A percentile compares a stretch with the other conserved stretches of the same genome.
Evolutionary conservation across 1,140 invertebrate species (phyloP).

Genomic region (Himalopsyche phryganea): DNA sequence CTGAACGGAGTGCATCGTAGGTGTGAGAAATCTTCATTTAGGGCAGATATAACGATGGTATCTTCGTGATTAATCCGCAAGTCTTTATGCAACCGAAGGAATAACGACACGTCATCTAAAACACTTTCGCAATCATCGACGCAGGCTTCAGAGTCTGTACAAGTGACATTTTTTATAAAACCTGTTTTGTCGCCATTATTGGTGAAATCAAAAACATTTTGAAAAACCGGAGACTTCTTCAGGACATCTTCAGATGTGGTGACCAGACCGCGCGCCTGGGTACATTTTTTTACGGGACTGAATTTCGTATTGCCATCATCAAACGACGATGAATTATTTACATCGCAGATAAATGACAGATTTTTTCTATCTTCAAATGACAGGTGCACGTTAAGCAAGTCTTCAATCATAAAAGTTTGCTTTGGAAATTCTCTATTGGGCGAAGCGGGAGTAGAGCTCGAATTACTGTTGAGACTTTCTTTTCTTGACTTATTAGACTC

Average conservation of each 20-base stretch:
- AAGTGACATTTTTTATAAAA: background rate
- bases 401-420: constrained; percentile 1
- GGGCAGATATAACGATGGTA: constrained; percentile 5
- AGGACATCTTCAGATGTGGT: constrained; percentile 8
- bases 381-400: constrained; percentile 9
- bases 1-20: constrained; percentile 5
- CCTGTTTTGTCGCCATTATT: background rate
- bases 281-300: constrained; percentile 1
- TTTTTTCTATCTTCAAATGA: constrained; percentile 15
- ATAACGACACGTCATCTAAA: background rate
- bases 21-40: constrained; percentile 24
- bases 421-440: background rate
- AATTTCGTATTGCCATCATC: background rate
- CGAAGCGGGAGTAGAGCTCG: background rate
- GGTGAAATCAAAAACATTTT: constrained; percentile 1
- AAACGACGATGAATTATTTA: constrained; percentile 1
- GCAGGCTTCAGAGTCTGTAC: background rate
- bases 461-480: background rate
- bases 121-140: background rate
- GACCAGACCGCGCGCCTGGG: background rate
- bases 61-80: background rate
- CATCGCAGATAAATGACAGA: constrained; percentile 16
- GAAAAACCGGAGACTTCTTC: constrained; percentile 11
- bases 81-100: background rate
- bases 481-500: background rate